phyloP scores from a whole-genome alignment of 2,797 vertebrate genomes.

The Mormyrus proboscirostris region DNA sequence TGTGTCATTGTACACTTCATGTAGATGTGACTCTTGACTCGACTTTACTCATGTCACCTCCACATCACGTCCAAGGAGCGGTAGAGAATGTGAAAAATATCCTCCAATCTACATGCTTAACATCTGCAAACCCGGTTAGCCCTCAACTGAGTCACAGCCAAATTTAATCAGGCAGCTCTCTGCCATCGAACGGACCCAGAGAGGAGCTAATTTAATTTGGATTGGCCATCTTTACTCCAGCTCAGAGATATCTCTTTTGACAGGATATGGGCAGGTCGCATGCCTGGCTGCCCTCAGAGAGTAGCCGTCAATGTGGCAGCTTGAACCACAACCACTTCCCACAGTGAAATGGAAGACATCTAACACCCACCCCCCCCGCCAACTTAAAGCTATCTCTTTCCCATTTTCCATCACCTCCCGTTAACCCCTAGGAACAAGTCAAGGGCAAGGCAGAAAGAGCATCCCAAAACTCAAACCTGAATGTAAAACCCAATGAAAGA shows the following conservation, averaged over 20 bases:
- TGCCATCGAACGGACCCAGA: slow-evolving; percentile 21
- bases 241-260: not conserved
- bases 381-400: not conserved
- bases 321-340: not conserved
- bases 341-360: not conserved
- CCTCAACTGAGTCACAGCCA: slow-evolving; percentile 30
- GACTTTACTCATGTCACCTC: not conserved
- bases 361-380: not conserved
- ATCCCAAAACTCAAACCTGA: not conserved
- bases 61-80: slow-evolving; percentile 4
- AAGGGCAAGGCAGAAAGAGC: not conserved
- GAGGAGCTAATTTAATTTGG: slow-evolving; percentile 29
- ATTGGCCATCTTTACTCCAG: slow-evolving; percentile 24
- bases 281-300: not conserved
- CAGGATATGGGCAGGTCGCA: not conserved
- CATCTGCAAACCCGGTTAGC: slow-evolving; percentile 35
- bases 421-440: not conserved
- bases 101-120: slow-evolving; percentile 34
- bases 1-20: not conserved
- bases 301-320: not conserved
- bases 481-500: not conserved
- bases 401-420: not conserved
- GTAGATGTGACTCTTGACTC: not conserved
- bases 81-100: slow-evolving; percentile 20
- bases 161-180: slow-evolving; percentile 37